Conservation (phyloP, 2,113 vertebrate species). For the Oryzias curvinotus region DNA sequence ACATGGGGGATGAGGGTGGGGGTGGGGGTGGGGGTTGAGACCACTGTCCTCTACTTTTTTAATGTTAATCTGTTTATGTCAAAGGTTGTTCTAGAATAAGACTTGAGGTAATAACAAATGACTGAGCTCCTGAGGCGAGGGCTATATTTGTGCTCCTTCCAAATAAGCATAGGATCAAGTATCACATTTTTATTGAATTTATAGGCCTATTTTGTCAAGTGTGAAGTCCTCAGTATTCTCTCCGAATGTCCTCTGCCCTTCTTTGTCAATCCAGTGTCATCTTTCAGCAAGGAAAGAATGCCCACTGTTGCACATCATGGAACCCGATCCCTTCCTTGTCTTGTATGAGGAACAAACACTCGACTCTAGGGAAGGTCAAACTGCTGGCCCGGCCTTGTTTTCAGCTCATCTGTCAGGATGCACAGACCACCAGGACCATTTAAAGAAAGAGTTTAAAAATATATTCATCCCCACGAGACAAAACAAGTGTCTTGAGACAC, state of each 20-base stretch:
- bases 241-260: slow-evolving; percentile 40
- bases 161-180: slow-evolving; percentile 65
- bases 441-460: slow-evolving; percentile 74
- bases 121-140: slow-evolving; percentile 60
- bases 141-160: slow-evolving; percentile 74
- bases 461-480: slow-evolving; percentile 54
- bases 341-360: slow-evolving; percentile 59
- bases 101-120: slow-evolving; percentile 49
- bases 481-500: slow-evolving; percentile 52
- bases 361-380: slow-evolving; percentile 69
- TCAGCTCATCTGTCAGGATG: slow-evolving; percentile 65
- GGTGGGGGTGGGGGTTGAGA: background rate
- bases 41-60: background rate
- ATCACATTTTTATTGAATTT: slow-evolving; percentile 70
- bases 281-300: slow-evolving; percentile 74
- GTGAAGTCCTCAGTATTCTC: slow-evolving; percentile 63
- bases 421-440: slow-evolving; percentile 58
- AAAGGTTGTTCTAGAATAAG: slow-evolving; percentile 65
- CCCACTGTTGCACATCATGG: slow-evolving; percentile 51
- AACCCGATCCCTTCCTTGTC: slow-evolving; percentile 59
- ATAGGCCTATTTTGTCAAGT: slow-evolving; percentile 49
- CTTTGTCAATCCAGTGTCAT: slow-evolving; percentile 61
- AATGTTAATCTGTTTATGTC: slow-evolving; percentile 47
- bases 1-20: background rate
- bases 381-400: slow-evolving; percentile 58